A percentile compares a stretch with the other conserved stretches of the same genome.
Conservation (phyloP, 2,888 invertebrate species). For the Drosophila stalkeri region DNA sequence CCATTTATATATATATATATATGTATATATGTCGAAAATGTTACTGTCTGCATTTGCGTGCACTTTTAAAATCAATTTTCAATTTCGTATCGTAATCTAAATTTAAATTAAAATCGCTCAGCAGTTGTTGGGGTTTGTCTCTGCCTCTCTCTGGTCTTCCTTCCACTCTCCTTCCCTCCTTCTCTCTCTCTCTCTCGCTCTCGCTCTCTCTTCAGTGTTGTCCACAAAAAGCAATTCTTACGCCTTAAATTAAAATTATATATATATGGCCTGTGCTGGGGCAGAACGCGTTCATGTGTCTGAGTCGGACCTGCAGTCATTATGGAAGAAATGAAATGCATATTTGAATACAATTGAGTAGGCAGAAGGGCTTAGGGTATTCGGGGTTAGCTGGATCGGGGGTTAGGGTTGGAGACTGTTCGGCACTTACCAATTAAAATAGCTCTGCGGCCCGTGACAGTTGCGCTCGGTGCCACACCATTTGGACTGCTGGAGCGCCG, state of each 20-base stretch:
- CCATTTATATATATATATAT: slow-evolving; percentile 2
- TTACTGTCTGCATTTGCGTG: slow-evolving; percentile 42
- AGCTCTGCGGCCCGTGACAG: slow-evolving; percentile 87
- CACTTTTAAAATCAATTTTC: slow-evolving; percentile 59
- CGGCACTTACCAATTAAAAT: slow-evolving; percentile 88
- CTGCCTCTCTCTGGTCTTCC: slow-evolving; percentile 24
- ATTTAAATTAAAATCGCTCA: slow-evolving; percentile 71
- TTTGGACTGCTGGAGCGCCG: slow-evolving; percentile 92
- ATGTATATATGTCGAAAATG: slow-evolving; percentile 33
- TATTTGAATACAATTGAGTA: slow-evolving; percentile 23
- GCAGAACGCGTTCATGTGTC: slow-evolving; percentile 77
- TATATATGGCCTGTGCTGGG: slow-evolving; percentile 60
- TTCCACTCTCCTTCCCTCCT: background rate
- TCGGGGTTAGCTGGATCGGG: background rate
- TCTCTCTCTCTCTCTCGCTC: background rate
- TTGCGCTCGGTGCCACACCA: slow-evolving; percentile 94
- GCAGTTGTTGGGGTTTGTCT: slow-evolving; percentile 31
- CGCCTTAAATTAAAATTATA: slow-evolving; percentile 80
- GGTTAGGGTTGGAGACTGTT: background rate
- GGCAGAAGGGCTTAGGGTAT: background rate
- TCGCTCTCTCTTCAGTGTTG: slow-evolving; percentile 22
- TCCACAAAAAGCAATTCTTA: slow-evolving; percentile 72
- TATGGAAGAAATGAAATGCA: slow-evolving; percentile 40
- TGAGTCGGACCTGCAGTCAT: slow-evolving; percentile 71
- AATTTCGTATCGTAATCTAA: slow-evolving; percentile 67